phyloP scores from a whole-genome alignment of 2,113 vertebrate species.

The Oxyura jamaicensis region DNA sequence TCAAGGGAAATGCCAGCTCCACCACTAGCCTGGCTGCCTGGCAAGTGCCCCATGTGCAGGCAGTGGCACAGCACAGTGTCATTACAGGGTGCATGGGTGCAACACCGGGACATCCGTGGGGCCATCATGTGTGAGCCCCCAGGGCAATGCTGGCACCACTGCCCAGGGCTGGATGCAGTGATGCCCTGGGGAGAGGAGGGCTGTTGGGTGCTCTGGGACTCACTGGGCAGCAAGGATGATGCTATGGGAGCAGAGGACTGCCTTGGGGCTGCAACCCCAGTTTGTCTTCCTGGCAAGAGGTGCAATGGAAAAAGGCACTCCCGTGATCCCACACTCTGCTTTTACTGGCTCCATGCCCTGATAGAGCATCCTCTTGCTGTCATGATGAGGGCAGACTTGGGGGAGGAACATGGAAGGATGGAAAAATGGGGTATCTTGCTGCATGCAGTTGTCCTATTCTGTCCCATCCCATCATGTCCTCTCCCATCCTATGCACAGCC shows the following conservation, averaged over 20 bases:
- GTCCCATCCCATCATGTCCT: background rate
- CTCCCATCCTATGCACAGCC: background rate
- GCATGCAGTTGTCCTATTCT: background rate
- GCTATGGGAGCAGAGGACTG: background rate
- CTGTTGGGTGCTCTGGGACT: background rate
- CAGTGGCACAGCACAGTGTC: accelerated
- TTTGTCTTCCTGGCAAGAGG: background rate
- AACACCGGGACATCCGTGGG: background rate
- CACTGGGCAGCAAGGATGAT: background rate
- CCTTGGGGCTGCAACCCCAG: background rate
- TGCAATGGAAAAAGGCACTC: background rate
- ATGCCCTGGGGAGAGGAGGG: accelerated
- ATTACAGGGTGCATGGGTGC: accelerated
- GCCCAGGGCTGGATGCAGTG: background rate
- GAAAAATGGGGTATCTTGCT: background rate
- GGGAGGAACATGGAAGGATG: background rate
- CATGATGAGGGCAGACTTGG: background rate
- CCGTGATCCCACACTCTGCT: background rate
- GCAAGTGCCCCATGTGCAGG: accelerated
- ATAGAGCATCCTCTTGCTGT: accelerated
- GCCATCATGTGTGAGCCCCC: accelerated
- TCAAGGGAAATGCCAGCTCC: background rate
- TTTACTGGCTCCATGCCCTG: background rate
- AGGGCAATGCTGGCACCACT: accelerated
- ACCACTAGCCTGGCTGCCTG: accelerated